Percentiles rank a stretch among this genome's conserved stretches.
These are phyloP conservation scores for Hylyphantes graminicola DNA, from an alignment of 1,140 invertebrate species.

Conservation along the genomic window DNA sequence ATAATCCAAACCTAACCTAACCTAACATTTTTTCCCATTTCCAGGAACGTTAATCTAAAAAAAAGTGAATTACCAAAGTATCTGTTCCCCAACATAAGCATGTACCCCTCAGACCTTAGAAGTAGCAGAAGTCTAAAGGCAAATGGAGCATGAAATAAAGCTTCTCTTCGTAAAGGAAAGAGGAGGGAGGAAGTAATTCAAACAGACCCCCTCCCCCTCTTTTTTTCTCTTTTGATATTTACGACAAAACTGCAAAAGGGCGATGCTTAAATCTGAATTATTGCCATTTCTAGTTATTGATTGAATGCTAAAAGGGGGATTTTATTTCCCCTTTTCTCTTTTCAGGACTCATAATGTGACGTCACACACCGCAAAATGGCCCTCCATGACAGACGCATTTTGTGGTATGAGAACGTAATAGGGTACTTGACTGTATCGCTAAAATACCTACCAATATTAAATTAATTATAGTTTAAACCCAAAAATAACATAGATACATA, in stretches of 20 bases:
- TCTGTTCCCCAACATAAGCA: no score
- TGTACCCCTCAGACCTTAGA: background rate
- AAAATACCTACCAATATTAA: background rate
- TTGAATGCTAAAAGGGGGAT: slow-evolving; percentile 13
- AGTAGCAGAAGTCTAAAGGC: slow-evolving; percentile 58
- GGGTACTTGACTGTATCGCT: no score
- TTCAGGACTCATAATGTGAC: slow-evolving; percentile 6
- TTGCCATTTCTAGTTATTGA: slow-evolving; percentile 59
- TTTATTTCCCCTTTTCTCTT: background rate
- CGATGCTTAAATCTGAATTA: slow-evolving; percentile 59
- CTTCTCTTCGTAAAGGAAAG: slow-evolving; percentile 8
- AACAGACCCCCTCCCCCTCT: slow-evolving; percentile 14
- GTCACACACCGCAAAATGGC: slow-evolving; percentile 2
- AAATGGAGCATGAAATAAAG: slow-evolving; percentile 60
- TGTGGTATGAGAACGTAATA: background rate
- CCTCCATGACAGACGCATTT: background rate
- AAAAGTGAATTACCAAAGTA: no score
- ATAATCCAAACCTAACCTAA: no score
- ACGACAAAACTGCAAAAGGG: slow-evolving; percentile 58
- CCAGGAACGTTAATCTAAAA: no score
- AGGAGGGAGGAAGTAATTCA: slow-evolving; percentile 32
- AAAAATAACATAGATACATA: no score
- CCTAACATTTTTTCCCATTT: no score
- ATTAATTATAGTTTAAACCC: background rate
- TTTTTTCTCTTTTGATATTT: slow-evolving; percentile 55